A percentile compares a stretch with the other conserved stretches of the same genome.
Evolutionary conservation across 1,140 invertebrate genomes (phyloP).

Genomic region (Drosophila oshimai): DNA sequence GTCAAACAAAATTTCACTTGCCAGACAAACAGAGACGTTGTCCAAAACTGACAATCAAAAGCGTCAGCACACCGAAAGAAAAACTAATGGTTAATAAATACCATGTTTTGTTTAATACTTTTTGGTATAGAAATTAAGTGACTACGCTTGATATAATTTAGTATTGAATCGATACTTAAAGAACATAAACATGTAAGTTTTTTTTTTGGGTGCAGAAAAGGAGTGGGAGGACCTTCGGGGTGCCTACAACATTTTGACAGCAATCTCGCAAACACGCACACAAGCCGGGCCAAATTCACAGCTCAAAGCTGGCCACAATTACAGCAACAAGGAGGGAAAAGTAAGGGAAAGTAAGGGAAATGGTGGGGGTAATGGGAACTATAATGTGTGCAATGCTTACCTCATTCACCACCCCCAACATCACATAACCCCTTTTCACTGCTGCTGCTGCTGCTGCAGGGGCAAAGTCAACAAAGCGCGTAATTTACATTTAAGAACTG

Average conservation of each 20-base stretch:
- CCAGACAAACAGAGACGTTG: slow-evolving; percentile 53
- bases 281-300: background rate
- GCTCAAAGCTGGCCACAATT: slow-evolving; percentile 36
- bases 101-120: too few relatives aligned
- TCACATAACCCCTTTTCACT: background rate
- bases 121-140: too few relatives aligned
- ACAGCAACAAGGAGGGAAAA: background rate
- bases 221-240: background rate
- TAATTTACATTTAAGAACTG: slow-evolving; percentile 77
- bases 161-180: too few relatives aligned
- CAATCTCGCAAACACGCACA: slow-evolving; percentile 31
- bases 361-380: background rate
- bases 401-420: background rate
- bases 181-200: too few relatives aligned
- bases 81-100: too few relatives aligned
- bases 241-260: slow-evolving; percentile 39
- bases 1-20: slow-evolving; percentile 54
- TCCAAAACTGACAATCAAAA: slow-evolving; percentile 43
- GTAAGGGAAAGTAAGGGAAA: too few relatives aligned
- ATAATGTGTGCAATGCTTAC: slow-evolving; percentile 19
- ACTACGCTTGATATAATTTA: too few relatives aligned
- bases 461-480: slow-evolving; percentile 75
- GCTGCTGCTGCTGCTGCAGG: slow-evolving; percentile 23
- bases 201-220: background rate
- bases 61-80: too few relatives aligned